Conservation (phyloP, 2,113 vertebrate species). For the Chrysochloris asiatica region DNA sequence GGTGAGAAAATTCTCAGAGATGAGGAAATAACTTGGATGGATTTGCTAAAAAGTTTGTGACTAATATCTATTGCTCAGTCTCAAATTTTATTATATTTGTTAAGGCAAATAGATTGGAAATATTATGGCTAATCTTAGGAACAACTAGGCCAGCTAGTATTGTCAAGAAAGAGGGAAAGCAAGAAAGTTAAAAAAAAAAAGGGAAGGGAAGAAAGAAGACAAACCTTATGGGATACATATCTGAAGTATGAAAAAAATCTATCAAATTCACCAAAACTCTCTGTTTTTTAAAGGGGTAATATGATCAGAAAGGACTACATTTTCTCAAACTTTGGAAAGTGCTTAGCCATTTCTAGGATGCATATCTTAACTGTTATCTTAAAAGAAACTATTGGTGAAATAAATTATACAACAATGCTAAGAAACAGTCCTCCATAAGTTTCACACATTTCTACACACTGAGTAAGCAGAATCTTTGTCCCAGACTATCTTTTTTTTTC, state of each 20-base stretch:
- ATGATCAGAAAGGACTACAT: neutral
- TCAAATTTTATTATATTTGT: constrained; percentile 48
- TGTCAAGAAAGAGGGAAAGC: neutral
- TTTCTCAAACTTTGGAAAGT: constrained; percentile 11
- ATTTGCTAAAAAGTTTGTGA: constrained; percentile 61
- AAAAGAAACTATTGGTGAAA: constrained; percentile 12
- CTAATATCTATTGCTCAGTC: constrained; percentile 37
- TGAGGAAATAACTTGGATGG: constrained; percentile 54
- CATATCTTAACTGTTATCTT: neutral
- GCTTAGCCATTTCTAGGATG: neutral
- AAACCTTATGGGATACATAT: neutral
- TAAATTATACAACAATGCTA: neutral
- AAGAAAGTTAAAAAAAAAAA: neutral
- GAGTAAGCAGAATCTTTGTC: constrained; percentile 27
- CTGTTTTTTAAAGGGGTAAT: constrained; percentile 41
- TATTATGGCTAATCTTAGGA: neutral
- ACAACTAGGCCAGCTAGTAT: neutral
- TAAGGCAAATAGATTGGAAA: constrained; percentile 50
- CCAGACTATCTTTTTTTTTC: neutral
- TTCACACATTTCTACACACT: neutral
- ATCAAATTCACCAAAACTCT: neutral
- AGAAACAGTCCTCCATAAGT: neutral
- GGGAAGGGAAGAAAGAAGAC: neutral
- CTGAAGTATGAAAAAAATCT: neutral
- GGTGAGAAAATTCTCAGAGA: constrained; percentile 70